Conservation (phyloP, 2,113 vertebrate genomes). For the Dicentrarchus labrax region DNA sequence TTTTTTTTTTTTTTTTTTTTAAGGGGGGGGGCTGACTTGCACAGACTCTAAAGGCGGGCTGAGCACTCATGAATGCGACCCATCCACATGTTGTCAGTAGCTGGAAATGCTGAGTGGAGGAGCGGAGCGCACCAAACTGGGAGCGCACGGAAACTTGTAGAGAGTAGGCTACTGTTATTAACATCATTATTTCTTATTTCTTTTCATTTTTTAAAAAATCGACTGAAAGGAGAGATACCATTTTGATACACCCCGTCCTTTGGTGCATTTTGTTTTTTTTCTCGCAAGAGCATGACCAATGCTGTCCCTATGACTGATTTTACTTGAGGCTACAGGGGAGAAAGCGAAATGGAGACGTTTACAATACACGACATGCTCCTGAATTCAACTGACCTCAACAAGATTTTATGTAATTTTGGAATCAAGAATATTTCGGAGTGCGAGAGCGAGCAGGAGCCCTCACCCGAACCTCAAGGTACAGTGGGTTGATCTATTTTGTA, state of each 20-base stretch:
- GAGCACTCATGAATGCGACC: constrained; percentile 26
- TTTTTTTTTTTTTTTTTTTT: too few relatives aligned
- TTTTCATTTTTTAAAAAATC: not conserved
- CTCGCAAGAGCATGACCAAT: constrained; percentile 22
- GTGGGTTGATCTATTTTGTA: not conserved
- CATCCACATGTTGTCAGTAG: constrained; percentile 48
- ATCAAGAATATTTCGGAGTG: constrained; percentile 82
- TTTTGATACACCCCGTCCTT: not conserved
- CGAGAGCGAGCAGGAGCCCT: constrained; percentile 47
- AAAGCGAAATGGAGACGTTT: constrained; percentile 80
- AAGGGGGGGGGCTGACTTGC: not conserved
- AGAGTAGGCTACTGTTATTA: not conserved
- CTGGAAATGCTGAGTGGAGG: constrained; percentile 19
- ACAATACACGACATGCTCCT: constrained; percentile 78
- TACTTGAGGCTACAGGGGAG: constrained; percentile 26
- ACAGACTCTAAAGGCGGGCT: constrained; percentile 44
- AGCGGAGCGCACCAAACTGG: constrained; percentile 24
- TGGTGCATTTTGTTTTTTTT: not conserved
- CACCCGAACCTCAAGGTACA: constrained; percentile 76
- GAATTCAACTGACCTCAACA: constrained; percentile 82
- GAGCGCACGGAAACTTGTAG: constrained; percentile 44
- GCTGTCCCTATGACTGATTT: constrained; percentile 35
- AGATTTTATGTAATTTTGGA: constrained; percentile 80
- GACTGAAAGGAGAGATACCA: not conserved
- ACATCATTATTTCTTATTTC: not conserved